phyloP scores from a whole-genome alignment of 2,113 vertebrate genomes.

The Mohoua ochrocephala region DNA sequence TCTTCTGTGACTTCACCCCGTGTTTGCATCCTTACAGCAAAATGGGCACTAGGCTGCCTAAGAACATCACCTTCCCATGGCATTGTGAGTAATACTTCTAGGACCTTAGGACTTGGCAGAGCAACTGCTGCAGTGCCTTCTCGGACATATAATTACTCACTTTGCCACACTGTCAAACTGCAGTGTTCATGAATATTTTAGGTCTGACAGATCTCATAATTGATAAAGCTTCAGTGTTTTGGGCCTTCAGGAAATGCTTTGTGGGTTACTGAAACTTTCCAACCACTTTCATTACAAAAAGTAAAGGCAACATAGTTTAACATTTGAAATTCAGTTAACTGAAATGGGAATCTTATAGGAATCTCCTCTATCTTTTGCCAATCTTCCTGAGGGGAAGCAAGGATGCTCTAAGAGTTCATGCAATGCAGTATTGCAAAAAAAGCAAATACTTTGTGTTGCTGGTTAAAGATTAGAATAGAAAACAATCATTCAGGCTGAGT shows the following conservation, averaged over 20 bases:
- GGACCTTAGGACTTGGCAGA: neutral
- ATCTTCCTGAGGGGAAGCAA: neutral
- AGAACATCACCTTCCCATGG: neutral
- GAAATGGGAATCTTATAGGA: neutral
- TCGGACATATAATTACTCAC: accelerated
- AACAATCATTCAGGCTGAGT: neutral
- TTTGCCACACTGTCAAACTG: neutral
- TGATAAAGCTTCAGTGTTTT: neutral
- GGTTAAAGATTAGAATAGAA: neutral
- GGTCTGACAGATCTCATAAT: neutral
- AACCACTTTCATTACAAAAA: neutral
- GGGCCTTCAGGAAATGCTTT: neutral
- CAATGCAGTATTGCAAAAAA: neutral
- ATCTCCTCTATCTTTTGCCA: neutral
- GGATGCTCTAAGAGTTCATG: neutral
- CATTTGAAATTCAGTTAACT: neutral
- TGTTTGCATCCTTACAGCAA: neutral
- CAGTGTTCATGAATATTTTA: neutral
- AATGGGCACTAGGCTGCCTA: neutral
- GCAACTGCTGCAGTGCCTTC: neutral
- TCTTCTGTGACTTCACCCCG: neutral
- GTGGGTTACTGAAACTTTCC: neutral
- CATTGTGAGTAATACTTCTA: neutral
- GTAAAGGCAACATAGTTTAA: neutral
- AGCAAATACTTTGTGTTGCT: neutral